phyloP scores from a whole-genome alignment of 2,888 invertebrate species.

The Drosophila kambysellisi region DNA sequence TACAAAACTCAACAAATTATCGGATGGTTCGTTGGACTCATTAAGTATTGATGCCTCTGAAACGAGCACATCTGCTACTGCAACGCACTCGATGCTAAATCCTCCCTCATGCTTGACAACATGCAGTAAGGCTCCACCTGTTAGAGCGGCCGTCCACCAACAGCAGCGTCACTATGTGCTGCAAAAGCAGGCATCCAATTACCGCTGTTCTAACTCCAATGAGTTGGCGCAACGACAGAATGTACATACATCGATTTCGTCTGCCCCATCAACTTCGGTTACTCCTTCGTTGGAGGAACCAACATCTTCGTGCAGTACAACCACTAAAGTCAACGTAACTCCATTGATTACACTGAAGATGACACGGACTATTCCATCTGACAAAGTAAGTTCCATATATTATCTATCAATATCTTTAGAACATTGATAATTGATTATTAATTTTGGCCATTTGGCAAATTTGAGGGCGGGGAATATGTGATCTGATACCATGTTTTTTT shows the following conservation, averaged over 20 bases:
- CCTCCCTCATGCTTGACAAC: constrained; percentile 44
- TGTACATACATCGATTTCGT: constrained; percentile 35
- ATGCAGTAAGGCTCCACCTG: constrained; percentile 40
- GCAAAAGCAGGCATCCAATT: constrained; percentile 34
- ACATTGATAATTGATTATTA: background rate
- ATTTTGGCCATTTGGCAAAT: background rate
- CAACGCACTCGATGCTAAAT: constrained; percentile 9
- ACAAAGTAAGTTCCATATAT: constrained; percentile 88
- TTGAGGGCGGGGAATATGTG: background rate
- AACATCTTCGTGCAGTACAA: constrained; percentile 32
- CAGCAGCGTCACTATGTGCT: constrained; percentile 42
- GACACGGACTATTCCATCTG: constrained; percentile 93
- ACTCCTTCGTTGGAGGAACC: constrained; percentile 11
- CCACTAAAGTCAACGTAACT: constrained; percentile 45
- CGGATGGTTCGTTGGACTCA: constrained; percentile 11
- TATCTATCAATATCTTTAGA: background rate
- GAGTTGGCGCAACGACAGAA: constrained; percentile 31
- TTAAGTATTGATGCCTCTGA: constrained; percentile 13
- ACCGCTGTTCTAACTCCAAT: constrained; percentile 14
- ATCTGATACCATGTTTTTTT: background rate
- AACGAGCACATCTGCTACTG: constrained; percentile 12
- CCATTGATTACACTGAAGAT: constrained; percentile 85
- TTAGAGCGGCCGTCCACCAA: constrained; percentile 61
- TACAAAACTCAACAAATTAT: constrained; percentile 21
- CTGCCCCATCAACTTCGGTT: constrained; percentile 38